phyloP scores from a whole-genome alignment of 2,797 vertebrate genomes.

The Morus bassanus region DNA sequence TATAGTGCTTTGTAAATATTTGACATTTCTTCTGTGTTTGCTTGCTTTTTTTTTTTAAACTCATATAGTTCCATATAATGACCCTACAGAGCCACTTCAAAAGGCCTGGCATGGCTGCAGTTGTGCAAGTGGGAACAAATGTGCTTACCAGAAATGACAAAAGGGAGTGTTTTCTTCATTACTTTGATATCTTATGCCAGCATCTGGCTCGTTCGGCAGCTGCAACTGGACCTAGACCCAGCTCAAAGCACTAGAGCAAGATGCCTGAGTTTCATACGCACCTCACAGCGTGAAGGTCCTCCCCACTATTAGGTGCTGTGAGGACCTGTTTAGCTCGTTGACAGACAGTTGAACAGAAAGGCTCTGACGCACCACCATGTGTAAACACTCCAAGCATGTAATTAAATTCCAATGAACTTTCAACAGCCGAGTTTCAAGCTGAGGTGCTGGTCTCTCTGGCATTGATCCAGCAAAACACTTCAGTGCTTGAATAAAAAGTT shows the following conservation, averaged over 20 bases:
- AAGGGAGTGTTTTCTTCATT: not conserved
- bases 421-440: not conserved
- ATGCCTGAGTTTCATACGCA: not conserved
- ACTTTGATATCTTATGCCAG: not conserved
- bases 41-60: not conserved
- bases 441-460: not conserved
- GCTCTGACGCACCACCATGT: accelerated
- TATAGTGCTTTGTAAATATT: constrained; percentile 7
- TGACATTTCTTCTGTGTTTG: constrained; percentile 6
- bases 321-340: not conserved
- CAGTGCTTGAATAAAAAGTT: not conserved
- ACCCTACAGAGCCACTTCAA: not conserved
- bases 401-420: not conserved
- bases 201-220: not conserved
- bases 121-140: not conserved
- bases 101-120: not conserved
- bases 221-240: not conserved
- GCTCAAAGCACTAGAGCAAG: not conserved
- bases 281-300: not conserved
- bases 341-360: not conserved
- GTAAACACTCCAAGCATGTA: not conserved
- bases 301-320: not conserved
- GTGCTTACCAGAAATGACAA: not conserved
- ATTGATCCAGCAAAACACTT: not conserved
- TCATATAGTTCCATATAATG: not conserved